Percentiles rank a stretch among this genome's conserved stretches.
Conservation (phyloP, 2,797 vertebrate genomes). For the Crocidura indochinensis region DNA sequence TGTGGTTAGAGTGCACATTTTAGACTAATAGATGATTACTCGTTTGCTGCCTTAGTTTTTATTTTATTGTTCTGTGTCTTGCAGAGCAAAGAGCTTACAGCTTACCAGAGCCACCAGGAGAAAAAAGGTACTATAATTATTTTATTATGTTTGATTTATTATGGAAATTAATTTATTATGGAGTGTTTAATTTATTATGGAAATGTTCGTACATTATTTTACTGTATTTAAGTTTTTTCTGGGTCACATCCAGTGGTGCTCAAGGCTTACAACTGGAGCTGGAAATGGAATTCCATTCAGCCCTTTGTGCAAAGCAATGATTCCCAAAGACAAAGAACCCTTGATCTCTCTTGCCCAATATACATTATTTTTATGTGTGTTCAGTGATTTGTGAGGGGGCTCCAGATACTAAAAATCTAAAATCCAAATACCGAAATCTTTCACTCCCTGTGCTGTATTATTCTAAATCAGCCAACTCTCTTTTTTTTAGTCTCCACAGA, state of each 20-base stretch:
- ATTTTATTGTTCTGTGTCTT: slow-evolving; percentile 87
- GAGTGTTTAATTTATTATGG: too few species aligned
- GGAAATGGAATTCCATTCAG: too few species aligned
- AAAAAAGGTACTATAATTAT: slow-evolving; percentile 93
- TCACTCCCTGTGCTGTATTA: not conserved
- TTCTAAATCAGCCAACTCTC: too few species aligned
- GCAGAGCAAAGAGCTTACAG: slow-evolving; percentile 94
- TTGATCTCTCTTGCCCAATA: too few species aligned
- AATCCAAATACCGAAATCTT: not conserved
- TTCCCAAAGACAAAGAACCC: too few species aligned
- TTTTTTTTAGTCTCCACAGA: not conserved
- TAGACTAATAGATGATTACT: not conserved
- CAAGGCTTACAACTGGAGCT: too few species aligned
- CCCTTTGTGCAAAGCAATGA: too few species aligned
- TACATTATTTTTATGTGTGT: not conserved
- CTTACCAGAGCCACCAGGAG: slow-evolving; percentile 92
- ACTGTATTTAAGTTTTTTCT: too few species aligned
- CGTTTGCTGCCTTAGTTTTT: not conserved
- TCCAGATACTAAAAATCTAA: not conserved
- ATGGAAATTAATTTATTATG: not conserved
- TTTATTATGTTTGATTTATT: not conserved
- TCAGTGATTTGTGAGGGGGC: not conserved
- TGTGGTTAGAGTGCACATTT: not conserved
- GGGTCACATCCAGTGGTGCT: too few species aligned
- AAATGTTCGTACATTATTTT: too few species aligned